phyloP scores from a whole-genome alignment of 2,888 invertebrate genomes.

The Globia sparganii region DNA sequence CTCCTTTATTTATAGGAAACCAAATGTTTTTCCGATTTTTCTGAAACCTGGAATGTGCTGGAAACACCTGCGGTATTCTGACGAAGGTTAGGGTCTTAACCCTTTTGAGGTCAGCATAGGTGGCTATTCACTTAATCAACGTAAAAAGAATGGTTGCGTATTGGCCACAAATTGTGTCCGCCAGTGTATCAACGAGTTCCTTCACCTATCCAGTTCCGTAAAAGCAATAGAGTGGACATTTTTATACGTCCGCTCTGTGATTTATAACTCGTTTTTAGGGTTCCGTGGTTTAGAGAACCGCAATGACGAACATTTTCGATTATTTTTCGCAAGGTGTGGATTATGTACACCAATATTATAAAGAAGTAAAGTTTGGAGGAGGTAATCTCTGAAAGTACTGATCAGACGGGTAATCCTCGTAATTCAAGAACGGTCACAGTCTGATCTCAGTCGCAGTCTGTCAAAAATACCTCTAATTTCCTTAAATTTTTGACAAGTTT shows the following conservation, averaged over 20 bases:
- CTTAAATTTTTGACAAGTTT: no score
- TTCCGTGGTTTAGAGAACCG: conserved; percentile 24
- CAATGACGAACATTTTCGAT: conserved; percentile 5
- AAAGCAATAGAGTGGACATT: conserved; percentile 66
- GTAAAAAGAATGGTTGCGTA: conserved; percentile 22
- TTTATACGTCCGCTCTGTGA: conserved; percentile 69
- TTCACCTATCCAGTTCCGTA: conserved; percentile 71
- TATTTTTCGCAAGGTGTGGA: neutral
- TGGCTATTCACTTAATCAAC: conserved; percentile 22
- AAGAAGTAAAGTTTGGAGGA: no score
- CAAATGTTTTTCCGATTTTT: neutral
- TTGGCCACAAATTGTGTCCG: conserved; percentile 43
- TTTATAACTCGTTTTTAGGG: conserved; percentile 64
- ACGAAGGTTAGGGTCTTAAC: conserved; percentile 5
- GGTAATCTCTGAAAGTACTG: no score
- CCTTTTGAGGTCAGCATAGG: neutral
- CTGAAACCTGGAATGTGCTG: no score
- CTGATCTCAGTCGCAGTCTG: no score
- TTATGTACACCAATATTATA: neutral
- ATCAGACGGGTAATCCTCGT: no score
- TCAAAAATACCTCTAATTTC: no score
- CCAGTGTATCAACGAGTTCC: conserved; percentile 61
- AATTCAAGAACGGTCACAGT: no score
- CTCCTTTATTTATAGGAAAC: neutral
- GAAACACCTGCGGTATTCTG: neutral